Evolutionary conservation across 2,113 vertebrate species (phyloP).

Genomic region (Rattus rattus): DNA sequence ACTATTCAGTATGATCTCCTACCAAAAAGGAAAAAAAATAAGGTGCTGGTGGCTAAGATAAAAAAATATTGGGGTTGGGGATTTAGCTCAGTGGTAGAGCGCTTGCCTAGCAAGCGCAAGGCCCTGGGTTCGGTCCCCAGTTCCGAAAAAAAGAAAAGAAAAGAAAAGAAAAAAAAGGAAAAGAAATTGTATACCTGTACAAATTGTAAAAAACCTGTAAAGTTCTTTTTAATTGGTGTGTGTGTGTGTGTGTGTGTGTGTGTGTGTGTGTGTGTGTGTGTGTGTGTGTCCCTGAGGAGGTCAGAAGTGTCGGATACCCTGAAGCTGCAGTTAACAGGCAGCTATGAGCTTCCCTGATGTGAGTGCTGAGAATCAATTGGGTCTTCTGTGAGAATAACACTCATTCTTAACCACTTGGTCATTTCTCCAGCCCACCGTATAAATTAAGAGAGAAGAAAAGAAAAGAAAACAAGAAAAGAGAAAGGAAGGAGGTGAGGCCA

Average conservation of each 20-base stretch:
- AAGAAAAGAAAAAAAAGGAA: neutral
- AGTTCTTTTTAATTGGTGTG: neutral
- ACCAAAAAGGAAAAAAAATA: neutral
- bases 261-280: no score
- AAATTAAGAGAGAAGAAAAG: neutral
- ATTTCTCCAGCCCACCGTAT: neutral
- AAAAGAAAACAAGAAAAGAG: neutral
- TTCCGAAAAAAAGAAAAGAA: no score
- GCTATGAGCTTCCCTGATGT: neutral
- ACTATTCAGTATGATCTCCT: constrained; percentile 47
- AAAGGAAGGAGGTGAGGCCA: neutral
- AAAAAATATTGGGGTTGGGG: neutral
- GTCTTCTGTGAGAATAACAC: neutral
- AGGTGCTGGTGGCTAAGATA: neutral
- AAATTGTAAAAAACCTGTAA: neutral
- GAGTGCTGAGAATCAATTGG: neutral
- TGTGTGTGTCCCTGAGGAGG: neutral
- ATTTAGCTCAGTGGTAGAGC: no score
- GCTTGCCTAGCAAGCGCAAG: no score
- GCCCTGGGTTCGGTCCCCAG: no score
- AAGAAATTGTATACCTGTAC: neutral
- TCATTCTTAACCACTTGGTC: neutral
- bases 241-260: neutral
- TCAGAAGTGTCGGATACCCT: neutral
- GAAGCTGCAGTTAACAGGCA: neutral